A percentile compares a stretch with the other conserved stretches of the same genome.
These are phyloP conservation scores for Phrynocephalus vlangalii DNA, from an alignment of 2,797 vertebrate genomes.

Conservation along the genomic window DNA sequence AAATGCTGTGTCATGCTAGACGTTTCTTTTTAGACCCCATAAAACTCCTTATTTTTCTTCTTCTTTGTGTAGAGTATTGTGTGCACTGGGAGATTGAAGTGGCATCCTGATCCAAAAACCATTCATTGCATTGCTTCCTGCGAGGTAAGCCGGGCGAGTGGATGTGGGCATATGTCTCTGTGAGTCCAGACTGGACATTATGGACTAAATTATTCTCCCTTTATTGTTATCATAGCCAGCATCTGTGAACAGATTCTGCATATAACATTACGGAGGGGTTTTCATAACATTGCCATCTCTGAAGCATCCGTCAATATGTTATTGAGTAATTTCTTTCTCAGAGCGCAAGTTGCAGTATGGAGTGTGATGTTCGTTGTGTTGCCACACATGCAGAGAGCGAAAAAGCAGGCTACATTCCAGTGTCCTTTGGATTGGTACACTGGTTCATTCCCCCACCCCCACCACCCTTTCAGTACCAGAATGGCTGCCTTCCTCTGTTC, in stretches of 20 bases:
- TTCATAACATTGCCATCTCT: background rate
- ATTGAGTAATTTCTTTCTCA: background rate
- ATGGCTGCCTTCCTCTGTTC: slow-evolving; percentile 34
- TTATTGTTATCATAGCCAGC: background rate
- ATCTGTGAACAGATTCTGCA: background rate
- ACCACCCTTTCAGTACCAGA: background rate
- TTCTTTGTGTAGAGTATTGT: slow-evolving; percentile 84
- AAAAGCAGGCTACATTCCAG: slow-evolving; percentile 40
- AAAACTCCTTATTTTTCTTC: slow-evolving; percentile 25
- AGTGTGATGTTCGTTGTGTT: background rate
- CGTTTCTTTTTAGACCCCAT: fast-evolving
- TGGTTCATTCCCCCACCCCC: background rate
- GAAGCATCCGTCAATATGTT: background rate
- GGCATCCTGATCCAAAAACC: slow-evolving; percentile 88
- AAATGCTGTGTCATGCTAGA: background rate
- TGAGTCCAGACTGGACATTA: background rate
- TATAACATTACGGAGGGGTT: background rate
- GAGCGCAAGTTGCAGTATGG: background rate
- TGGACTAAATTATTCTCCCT: background rate
- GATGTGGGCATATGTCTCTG: background rate
- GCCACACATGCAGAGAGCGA: background rate
- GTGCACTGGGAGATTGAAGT: slow-evolving; percentile 90
- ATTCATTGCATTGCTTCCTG: slow-evolving; percentile 94
- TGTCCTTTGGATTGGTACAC: slow-evolving; percentile 7
- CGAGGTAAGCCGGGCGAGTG: slow-evolving; percentile 84